These are phyloP conservation scores for Typhlomys cinereus DNA, from an alignment of 2,113 vertebrate species.

Conservation along the genomic window DNA sequence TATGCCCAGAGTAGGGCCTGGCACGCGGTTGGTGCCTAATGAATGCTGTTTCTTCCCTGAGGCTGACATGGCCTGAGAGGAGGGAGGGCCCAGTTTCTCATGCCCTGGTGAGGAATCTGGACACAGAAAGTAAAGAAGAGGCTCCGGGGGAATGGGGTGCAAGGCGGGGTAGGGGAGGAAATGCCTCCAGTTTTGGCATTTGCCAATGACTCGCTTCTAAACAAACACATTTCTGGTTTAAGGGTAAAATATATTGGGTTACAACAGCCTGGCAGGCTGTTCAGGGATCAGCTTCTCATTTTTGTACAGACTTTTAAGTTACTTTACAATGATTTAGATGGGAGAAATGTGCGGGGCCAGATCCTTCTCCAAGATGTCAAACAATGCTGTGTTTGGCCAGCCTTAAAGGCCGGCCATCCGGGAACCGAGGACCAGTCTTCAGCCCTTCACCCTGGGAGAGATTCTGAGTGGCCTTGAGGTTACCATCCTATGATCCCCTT, in stretches of 20 bases:
- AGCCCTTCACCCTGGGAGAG: neutral
- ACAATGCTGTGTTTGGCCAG: slow-evolving; percentile 41
- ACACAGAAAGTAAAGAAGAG: slow-evolving; percentile 33
- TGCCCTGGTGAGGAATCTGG: slow-evolving; percentile 43
- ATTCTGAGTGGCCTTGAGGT: neutral
- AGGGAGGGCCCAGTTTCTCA: slow-evolving; percentile 43
- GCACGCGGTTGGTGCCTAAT: neutral
- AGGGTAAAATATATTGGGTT: slow-evolving; percentile 80
- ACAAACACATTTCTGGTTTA: slow-evolving; percentile 78
- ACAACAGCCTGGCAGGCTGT: slow-evolving; percentile 74
- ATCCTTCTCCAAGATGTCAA: slow-evolving; percentile 69
- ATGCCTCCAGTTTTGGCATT: slow-evolving; percentile 75
- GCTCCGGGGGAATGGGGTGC: slow-evolving; percentile 48
- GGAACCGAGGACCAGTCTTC: slow-evolving; percentile 28
- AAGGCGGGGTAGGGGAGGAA: slow-evolving; percentile 67
- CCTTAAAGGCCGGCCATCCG: slow-evolving; percentile 40
- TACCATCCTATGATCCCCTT: neutral
- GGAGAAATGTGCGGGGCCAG: slow-evolving; percentile 57
- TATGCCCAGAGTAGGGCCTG: neutral
- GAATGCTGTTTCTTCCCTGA: slow-evolving; percentile 23
- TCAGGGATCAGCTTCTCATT: slow-evolving; percentile 66
- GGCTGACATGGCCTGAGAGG: neutral
- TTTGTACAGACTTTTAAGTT: slow-evolving; percentile 74
- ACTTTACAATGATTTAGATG: slow-evolving; percentile 67
- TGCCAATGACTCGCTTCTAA: slow-evolving; percentile 79